Conservation (phyloP, 2,113 vertebrate genomes). For the Hypomesus transpacificus region DNA sequence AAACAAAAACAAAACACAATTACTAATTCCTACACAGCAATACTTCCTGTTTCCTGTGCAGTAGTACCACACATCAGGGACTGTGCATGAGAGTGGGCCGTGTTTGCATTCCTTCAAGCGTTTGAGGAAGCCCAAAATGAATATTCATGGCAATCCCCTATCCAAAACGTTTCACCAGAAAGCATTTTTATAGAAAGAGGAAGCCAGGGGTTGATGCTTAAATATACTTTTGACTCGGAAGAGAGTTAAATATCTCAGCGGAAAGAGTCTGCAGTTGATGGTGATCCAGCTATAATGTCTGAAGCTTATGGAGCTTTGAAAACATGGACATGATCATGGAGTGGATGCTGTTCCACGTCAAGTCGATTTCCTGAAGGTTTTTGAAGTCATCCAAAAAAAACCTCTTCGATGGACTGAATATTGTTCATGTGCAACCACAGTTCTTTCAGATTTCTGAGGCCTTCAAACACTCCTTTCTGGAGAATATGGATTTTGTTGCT, state of each 20-base stretch:
- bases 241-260: conserved; percentile 64
- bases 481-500: conserved; percentile 60
- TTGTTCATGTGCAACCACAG: conserved; percentile 65
- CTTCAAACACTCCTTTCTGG: conserved; percentile 70
- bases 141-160: too few species aligned
- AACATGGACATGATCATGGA: conserved; percentile 60
- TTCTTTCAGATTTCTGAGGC: conserved; percentile 54
- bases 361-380: conserved; percentile 61
- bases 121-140: too few species aligned
- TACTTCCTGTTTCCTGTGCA: too few species aligned
- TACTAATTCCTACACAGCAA: too few species aligned
- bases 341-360: conserved; percentile 71
- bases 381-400: conserved; percentile 74
- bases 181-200: too few species aligned
- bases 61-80: too few species aligned
- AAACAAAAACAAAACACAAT: too few species aligned
- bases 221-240: conserved; percentile 42
- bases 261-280: conserved; percentile 69
- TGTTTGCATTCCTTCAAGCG: too few species aligned
- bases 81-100: too few species aligned
- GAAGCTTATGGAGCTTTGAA: conserved; percentile 63
- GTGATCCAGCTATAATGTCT: conserved; percentile 68
- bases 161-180: too few species aligned
- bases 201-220: too few species aligned
- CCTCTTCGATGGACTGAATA: conserved; percentile 71